Evolutionary conservation across 2,888 invertebrate species (phyloP).

Genomic region (Petrolisthes cinctipes): DNA sequence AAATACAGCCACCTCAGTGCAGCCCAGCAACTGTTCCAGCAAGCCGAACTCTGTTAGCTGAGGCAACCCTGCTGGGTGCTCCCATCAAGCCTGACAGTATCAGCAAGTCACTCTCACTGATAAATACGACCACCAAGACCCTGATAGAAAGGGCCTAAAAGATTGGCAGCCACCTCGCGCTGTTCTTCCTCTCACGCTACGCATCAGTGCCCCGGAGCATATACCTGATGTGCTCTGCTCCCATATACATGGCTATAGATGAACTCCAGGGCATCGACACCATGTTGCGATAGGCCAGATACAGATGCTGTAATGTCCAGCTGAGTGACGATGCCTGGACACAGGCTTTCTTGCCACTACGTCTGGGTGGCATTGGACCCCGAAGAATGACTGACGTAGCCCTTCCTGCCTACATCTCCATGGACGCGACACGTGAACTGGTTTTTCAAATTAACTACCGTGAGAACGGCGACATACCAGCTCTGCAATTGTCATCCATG

Average conservation of each 20-base stretch:
- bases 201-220: not conserved
- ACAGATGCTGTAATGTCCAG: no score
- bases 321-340: no score
- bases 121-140: no score
- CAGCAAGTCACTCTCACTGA: no score
- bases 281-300: no score
- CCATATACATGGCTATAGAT: no score
- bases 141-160: not conserved
- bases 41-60: not conserved
- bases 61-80: no score
- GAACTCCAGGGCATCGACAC: no score
- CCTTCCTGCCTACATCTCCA: no score
- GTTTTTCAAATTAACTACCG: not conserved
- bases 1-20: not conserved
- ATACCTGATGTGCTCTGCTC: not conserved
- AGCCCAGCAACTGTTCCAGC: not conserved
- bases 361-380: not conserved
- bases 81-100: not conserved
- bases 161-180: not conserved
- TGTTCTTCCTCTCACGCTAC: not conserved
- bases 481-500: not conserved
- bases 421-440: not conserved
- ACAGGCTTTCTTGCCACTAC: not conserved
- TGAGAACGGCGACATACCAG: not conserved
- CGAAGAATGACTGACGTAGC: not conserved